Evolutionary conservation across 2,797 vertebrate species (phyloP).

Genomic region (Lepus townsendii): DNA sequence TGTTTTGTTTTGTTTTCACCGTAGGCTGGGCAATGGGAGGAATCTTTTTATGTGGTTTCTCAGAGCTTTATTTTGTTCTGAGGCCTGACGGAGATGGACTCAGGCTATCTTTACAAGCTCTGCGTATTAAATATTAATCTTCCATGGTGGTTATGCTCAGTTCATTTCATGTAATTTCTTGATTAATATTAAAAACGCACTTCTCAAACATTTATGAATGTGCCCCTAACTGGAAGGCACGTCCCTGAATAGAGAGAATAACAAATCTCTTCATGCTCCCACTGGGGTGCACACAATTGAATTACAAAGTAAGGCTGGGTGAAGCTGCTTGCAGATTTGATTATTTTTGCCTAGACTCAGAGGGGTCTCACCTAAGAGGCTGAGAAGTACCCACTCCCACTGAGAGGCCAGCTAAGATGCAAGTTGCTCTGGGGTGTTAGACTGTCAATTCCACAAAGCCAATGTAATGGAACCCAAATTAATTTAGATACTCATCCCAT

Average conservation of each 20-base stretch:
- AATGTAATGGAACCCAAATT: conserved; percentile 57
- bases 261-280: conserved; percentile 17
- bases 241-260: conserved; percentile 67
- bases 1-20: neutral
- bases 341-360: conserved; percentile 49
- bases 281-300: neutral
- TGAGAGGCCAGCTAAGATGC: neutral
- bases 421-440: neutral
- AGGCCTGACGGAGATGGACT: conserved; percentile 44
- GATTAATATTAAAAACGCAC: conserved; percentile 77
- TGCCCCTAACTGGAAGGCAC: conserved; percentile 65
- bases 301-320: conserved; percentile 50
- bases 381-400: neutral
- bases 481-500: conserved; percentile 56
- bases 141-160: conserved; percentile 51
- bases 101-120: conserved; percentile 38
- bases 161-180: conserved; percentile 76
- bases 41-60: conserved; percentile 4
- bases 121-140: conserved; percentile 77
- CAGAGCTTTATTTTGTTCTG: conserved; percentile 55
- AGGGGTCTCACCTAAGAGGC: neutral
- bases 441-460: conserved; percentile 29
- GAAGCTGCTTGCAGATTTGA: conserved; percentile 23
- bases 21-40: neutral
- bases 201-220: conserved; percentile 76